Evolutionary conservation across 23 tunicate genomes (phyloP).

Genomic region (Halocynthia aurantium): DNA sequence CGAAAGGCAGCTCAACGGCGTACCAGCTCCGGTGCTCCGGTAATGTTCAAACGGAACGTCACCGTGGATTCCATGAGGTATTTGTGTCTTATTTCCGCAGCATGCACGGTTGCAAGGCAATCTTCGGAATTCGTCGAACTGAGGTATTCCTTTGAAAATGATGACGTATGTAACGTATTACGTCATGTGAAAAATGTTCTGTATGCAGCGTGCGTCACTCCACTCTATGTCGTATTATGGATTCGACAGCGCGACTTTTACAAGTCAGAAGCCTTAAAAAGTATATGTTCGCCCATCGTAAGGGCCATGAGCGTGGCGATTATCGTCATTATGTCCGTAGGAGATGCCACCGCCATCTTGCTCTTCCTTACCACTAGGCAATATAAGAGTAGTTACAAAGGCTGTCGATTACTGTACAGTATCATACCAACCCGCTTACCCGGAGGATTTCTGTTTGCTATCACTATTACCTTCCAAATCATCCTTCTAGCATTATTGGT

Average conservation of each 20-base stretch:
- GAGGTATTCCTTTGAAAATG: slow-evolving; percentile 7
- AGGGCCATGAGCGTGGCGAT: slow-evolving; percentile 35
- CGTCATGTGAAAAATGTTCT: slow-evolving; percentile 36
- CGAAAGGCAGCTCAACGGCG: neutral
- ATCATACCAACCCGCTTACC: slow-evolving; percentile 38
- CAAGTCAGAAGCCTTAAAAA: slow-evolving; percentile 19
- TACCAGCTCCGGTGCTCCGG: neutral
- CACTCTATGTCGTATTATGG: slow-evolving; percentile 66
- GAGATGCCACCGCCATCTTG: slow-evolving; percentile 26
- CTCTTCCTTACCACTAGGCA: slow-evolving; percentile 41
- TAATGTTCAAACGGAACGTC: slow-evolving; percentile 1
- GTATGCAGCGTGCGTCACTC: slow-evolving; percentile 35
- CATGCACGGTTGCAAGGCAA: slow-evolving; percentile 16
- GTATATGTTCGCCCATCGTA: slow-evolving; percentile 15
- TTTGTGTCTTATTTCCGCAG: slow-evolving; percentile 37
- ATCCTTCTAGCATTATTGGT: slow-evolving; percentile 59
- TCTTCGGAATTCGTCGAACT: slow-evolving; percentile 45
- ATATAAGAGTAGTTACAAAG: slow-evolving; percentile 26
- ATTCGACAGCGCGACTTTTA: slow-evolving; percentile 62
- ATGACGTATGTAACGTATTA: slow-evolving; percentile 19
- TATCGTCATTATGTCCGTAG: slow-evolving; percentile 40
- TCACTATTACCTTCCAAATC: slow-evolving; percentile 47
- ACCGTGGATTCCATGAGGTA: slow-evolving; percentile 44
- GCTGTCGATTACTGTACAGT: slow-evolving; percentile 40
- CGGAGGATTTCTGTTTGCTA: slow-evolving; percentile 42